A percentile compares a stretch with the other conserved stretches of the same genome.
These are phyloP conservation scores for Petrocephalus sullivani DNA, from an alignment of 2,797 vertebrate genomes.

Conservation along the genomic window DNA sequence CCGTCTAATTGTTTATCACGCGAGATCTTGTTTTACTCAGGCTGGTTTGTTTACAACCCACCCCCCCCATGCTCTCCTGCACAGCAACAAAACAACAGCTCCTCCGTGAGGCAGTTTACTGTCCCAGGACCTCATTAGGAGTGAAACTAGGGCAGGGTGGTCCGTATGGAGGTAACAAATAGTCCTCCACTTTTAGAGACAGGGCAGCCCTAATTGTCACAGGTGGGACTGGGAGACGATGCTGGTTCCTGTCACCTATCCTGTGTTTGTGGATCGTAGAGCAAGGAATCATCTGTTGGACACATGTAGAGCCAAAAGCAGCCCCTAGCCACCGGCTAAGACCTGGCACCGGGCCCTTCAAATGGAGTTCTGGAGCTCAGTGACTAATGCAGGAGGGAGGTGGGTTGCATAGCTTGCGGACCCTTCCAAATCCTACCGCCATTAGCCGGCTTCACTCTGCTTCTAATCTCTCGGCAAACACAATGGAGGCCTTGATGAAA, in stretches of 20 bases:
- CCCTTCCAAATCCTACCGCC: conserved; percentile 49
- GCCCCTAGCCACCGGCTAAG: conserved; percentile 53
- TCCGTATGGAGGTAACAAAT: neutral
- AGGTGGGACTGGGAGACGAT: conserved; percentile 25
- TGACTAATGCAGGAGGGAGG: neutral
- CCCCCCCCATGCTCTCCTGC: neutral
- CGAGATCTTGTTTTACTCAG: neutral
- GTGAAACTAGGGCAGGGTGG: neutral
- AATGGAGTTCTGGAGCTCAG: neutral
- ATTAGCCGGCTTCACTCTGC: conserved; percentile 41
- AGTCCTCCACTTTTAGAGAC: neutral
- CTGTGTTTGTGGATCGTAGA: conserved; percentile 32
- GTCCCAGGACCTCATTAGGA: neutral
- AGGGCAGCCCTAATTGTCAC: conserved; percentile 21
- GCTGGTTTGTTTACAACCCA: neutral
- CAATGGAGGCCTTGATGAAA: conserved; percentile 55
- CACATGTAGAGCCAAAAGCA: conserved; percentile 52
- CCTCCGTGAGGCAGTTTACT: neutral
- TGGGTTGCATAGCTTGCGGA: conserved; percentile 29
- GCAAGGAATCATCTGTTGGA: conserved; percentile 27
- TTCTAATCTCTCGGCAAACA: conserved; percentile 65
- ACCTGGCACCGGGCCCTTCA: conserved; percentile 44
- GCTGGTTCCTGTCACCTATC: conserved; percentile 36
- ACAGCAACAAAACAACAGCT: neutral
- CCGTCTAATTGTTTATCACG: neutral